phyloP scores from a whole-genome alignment of 2,888 invertebrate species.

The Athripsodes cinereus region DNA sequence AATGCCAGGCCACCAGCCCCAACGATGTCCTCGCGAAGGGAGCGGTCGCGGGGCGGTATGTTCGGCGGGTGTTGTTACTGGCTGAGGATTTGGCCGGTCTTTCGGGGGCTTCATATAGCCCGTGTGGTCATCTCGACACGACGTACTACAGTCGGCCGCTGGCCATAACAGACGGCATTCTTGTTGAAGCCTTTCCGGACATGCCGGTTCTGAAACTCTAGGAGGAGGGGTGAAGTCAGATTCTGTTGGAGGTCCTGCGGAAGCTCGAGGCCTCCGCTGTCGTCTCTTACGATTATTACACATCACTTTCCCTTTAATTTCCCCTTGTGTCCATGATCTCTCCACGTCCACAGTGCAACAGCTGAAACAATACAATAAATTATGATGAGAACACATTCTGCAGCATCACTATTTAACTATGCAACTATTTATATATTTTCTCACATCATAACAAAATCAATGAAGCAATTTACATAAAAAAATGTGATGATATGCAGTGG shows the following conservation, averaged over 20 bases:
- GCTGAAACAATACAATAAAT: not conserved
- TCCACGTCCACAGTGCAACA: not conserved
- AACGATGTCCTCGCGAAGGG: not conserved
- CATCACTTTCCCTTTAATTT: no score
- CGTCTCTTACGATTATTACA: not conserved
- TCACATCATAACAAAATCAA: no score
- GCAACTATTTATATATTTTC: no score
- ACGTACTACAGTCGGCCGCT: not conserved
- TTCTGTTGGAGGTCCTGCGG: not conserved
- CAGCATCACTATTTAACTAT: no score
- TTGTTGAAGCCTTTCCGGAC: not conserved
- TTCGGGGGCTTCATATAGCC: not conserved
- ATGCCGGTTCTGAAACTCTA: no score
- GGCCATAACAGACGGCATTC: not conserved
- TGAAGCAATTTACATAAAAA: no score
- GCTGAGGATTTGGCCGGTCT: not conserved
- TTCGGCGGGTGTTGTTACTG: not conserved
- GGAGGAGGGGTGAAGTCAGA: no score
- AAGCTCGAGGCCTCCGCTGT: not conserved
- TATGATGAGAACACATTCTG: no score
- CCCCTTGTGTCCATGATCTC: not conserved
- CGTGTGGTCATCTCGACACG: not conserved
- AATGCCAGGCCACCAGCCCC: constrained; percentile 3
- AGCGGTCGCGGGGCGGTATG: not conserved
- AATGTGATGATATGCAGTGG: no score